phyloP scores from a whole-genome alignment of 1,140 invertebrate species.

The Melipona quadrifasciata region DNA sequence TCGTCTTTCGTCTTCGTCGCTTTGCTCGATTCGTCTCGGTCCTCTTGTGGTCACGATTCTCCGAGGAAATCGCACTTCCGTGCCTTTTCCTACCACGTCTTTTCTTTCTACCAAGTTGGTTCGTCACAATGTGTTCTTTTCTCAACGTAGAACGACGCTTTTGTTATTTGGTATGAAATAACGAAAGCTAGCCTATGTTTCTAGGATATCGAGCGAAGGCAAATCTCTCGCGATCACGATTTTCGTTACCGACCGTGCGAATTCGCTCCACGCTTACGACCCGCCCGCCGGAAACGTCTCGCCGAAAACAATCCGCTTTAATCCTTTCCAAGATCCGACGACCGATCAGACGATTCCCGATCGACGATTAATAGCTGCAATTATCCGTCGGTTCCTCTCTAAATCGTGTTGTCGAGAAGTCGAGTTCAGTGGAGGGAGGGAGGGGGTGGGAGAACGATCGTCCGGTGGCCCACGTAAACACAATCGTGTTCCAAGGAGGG shows the following conservation, averaged over 20 bases:
- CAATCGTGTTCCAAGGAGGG: not conserved
- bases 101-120: not conserved
- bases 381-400: not conserved
- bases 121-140: not conserved
- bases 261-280: conserved; percentile 12
- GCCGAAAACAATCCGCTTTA: not conserved
- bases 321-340: not conserved
- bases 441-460: not conserved
- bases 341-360: not conserved
- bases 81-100: conserved; percentile 7
- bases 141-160: too few relatives aligned
- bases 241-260: not conserved
- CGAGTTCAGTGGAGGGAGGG: not conserved
- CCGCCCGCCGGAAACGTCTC: too few relatives aligned
- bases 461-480: not conserved
- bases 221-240: too few relatives aligned
- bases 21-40: not conserved
- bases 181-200: not conserved
- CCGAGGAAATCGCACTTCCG: conserved; percentile 50
- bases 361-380: not conserved
- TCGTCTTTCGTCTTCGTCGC: too few relatives aligned
- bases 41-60: conserved; percentile 18
- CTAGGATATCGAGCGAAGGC: not conserved
- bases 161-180: too few relatives aligned
- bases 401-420: conserved; percentile 6